phyloP scores from a whole-genome alignment of 2,888 invertebrate species.

The Lacanobia wlatinum region DNA sequence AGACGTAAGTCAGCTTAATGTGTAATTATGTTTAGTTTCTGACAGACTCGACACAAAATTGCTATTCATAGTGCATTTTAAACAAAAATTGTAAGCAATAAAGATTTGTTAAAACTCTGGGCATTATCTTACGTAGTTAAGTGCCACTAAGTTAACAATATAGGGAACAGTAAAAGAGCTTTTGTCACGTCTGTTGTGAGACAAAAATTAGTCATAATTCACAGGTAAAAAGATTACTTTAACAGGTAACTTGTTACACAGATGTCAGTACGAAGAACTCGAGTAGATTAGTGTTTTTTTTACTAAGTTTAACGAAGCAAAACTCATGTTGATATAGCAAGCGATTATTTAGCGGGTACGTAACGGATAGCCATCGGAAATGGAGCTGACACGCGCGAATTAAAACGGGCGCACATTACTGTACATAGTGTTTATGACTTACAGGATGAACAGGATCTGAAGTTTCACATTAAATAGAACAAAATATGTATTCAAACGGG shows the following conservation, averaged over 20 bases:
- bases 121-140: constrained; percentile 36
- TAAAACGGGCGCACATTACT: constrained; percentile 30
- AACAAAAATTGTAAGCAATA: constrained; percentile 41
- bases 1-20: constrained; percentile 26
- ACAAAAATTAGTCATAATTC: constrained; percentile 39
- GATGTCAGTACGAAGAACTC: constrained; percentile 12
- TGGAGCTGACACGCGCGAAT: constrained; percentile 45
- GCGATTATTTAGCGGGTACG: constrained; percentile 12
- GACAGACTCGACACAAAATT: constrained; percentile 31
- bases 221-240: constrained; percentile 63
- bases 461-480: constrained; percentile 11
- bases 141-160: constrained; percentile 43
- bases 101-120: constrained; percentile 28
- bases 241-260: constrained; percentile 47
- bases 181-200: constrained; percentile 42
- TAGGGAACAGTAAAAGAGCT: constrained; percentile 31
- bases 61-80: constrained; percentile 35
- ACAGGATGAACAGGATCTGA: constrained; percentile 36
- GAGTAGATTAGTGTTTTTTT: not conserved
- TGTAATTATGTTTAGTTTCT: constrained; percentile 24
- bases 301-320: not conserved
- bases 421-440: constrained; percentile 25
- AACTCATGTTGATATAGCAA: constrained; percentile 24
- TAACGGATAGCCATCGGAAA: constrained; percentile 39
- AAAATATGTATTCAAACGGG: not conserved